phyloP scores from a whole-genome alignment of 2,888 invertebrate species.

The Caenorhabditis sulstoni region DNA sequence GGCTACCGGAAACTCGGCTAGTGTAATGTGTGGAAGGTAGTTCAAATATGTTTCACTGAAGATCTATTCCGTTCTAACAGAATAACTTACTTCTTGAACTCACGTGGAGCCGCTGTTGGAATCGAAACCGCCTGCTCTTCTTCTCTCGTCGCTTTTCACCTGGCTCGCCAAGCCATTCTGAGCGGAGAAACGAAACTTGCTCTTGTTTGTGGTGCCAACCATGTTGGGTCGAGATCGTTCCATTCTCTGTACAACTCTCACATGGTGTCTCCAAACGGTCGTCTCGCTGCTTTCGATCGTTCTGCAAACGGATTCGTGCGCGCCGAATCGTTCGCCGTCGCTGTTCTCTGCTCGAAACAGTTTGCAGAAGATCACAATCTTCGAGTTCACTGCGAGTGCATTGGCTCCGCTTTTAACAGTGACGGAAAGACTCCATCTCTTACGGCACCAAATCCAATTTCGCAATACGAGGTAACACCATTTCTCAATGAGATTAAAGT shows the following conservation, averaged over 20 bases:
- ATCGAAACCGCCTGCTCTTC: constrained; percentile 98
- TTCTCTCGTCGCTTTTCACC: constrained; percentile 85
- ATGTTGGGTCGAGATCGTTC: constrained; percentile 71
- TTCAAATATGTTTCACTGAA: too few relatives aligned
- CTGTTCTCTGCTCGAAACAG: constrained; percentile 67
- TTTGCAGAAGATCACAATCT: constrained; percentile 59
- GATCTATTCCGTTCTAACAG: too few relatives aligned
- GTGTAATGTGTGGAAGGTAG: constrained; percentile 68
- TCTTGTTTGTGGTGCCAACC: constrained; percentile 77
- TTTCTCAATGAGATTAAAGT: neutral
- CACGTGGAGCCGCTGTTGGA: constrained; percentile 93
- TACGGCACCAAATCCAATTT: constrained; percentile 69
- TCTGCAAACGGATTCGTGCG: constrained; percentile 80
- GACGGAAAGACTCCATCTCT: constrained; percentile 77
- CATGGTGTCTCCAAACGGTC: constrained; percentile 75
- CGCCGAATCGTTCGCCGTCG: constrained; percentile 79
- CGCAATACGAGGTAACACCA: constrained; percentile 63
- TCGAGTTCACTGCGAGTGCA: constrained; percentile 52
- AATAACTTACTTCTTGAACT: constrained; percentile 94
- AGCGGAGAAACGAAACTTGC: constrained; percentile 87
- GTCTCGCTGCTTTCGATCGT: constrained; percentile 79
- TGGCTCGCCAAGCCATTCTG: constrained; percentile 85
- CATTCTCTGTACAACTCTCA: constrained; percentile 75
- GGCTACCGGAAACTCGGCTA: constrained; percentile 66
- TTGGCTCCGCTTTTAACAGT: constrained; percentile 73